Evolutionary conservation across 2,888 invertebrate species (phyloP).

Genomic region (Apotomis capreana): DNA sequence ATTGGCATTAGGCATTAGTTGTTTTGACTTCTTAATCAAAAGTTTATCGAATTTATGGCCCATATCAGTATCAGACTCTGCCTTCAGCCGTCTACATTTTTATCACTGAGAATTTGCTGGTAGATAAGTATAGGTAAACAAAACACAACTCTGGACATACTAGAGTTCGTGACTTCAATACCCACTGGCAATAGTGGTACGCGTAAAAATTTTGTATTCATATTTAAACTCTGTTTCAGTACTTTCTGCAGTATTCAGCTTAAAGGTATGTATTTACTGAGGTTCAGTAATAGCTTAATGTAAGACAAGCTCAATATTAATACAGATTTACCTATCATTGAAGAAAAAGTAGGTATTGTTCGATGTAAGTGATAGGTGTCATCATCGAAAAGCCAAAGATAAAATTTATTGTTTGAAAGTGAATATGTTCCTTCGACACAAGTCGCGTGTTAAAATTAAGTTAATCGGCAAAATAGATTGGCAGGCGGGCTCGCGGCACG

Average conservation of each 20-base stretch:
- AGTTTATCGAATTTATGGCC: slow-evolving; percentile 27
- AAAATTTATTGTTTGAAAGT: slow-evolving; percentile 52
- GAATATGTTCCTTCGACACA: slow-evolving; percentile 30
- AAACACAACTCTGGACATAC: no score
- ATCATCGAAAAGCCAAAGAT: slow-evolving; percentile 11
- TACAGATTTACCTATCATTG: neutral
- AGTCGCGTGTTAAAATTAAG: slow-evolving; percentile 44
- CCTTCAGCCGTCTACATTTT: neutral
- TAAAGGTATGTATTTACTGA: no score
- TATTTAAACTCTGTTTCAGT: no score
- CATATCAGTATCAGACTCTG: slow-evolving; percentile 1
- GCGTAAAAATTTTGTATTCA: no score
- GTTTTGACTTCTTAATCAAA: slow-evolving; percentile 26
- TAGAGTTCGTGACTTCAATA: no score
- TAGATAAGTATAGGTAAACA: neutral
- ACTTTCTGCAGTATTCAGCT: no score
- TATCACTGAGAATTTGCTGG: neutral
- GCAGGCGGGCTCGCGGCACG: slow-evolving; percentile 12
- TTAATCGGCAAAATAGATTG: slow-evolving; percentile 27
- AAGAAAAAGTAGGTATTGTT: neutral
- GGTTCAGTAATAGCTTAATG: no score
- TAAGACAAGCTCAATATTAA: no score
- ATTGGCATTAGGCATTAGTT: slow-evolving; percentile 29
- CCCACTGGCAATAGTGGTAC: no score
- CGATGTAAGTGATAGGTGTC: slow-evolving; percentile 7